A percentile compares a stretch with the other conserved stretches of the same genome.
Conservation (phyloP, 2,797 vertebrate species). For the Typhlichthys eigenmanni region DNA sequence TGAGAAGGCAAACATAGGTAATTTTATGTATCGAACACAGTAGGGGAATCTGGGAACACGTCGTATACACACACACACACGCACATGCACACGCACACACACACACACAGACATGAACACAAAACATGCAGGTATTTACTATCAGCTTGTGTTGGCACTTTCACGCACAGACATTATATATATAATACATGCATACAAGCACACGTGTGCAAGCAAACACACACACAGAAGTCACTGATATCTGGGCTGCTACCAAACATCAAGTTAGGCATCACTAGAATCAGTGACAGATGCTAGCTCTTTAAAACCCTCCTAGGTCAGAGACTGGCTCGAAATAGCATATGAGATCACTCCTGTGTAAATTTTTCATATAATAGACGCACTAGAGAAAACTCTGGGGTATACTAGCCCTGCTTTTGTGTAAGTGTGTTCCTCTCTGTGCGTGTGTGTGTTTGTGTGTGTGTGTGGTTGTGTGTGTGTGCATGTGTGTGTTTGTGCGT, state of each 20-base stretch:
- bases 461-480: too few relatives aligned
- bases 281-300: conserved; percentile 58
- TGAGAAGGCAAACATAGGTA: conserved; percentile 30
- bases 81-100: not conserved
- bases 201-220: not conserved
- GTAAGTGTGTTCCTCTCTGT: conserved; percentile 36
- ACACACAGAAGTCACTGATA: not conserved
- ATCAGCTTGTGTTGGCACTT: not conserved
- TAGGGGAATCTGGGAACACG: conserved; percentile 14
- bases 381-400: conserved; percentile 73
- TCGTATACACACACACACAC: not conserved
- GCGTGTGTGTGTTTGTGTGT: conserved; percentile 31
- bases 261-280: conserved; percentile 31
- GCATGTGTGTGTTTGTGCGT: too few relatives aligned
- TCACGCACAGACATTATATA: conserved; percentile 1
- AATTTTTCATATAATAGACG: conserved; percentile 81
- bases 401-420: conserved; percentile 64
- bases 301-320: conserved; percentile 79
- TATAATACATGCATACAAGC: not conserved
- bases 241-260: conserved; percentile 20
- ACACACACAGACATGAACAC: not conserved
- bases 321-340: conserved; percentile 78
- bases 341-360: conserved; percentile 82
- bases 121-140: not conserved
- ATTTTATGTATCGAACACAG: conserved; percentile 38